These are phyloP conservation scores for Dolichomitus sp. DNA, from an alignment of 2,888 invertebrate species.

Conservation along the genomic window DNA sequence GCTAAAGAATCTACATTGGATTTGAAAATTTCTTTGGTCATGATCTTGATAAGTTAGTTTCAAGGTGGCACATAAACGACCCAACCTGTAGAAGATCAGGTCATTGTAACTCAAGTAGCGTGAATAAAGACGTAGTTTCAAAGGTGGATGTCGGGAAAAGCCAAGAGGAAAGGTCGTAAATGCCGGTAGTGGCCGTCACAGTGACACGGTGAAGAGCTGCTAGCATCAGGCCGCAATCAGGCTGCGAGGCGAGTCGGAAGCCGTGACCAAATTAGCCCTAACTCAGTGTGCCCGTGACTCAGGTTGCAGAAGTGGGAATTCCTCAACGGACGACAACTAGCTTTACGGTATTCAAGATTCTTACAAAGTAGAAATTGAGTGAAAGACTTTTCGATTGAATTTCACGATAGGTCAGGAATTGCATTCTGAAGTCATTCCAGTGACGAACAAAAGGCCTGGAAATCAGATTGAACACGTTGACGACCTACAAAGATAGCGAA, in stretches of 20 bases:
- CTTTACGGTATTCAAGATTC: slow-evolving; percentile 5
- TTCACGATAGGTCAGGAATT: not conserved
- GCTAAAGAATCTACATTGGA: not conserved
- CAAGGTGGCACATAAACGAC: not conserved
- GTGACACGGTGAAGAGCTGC: slow-evolving; percentile 29
- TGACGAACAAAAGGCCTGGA: not conserved
- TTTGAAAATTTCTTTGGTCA: not conserved
- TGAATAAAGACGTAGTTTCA: slow-evolving; percentile 16
- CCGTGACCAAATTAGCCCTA: slow-evolving; percentile 64
- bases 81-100: not conserved
- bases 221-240: not conserved
- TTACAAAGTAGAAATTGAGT: not conserved
- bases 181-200: slow-evolving; percentile 20
- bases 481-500: not conserved
- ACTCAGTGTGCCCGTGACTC: slow-evolving; percentile 55
- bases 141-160: slow-evolving; percentile 8
- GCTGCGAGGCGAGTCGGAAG: slow-evolving; percentile 24
- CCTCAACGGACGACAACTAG: slow-evolving; percentile 1
- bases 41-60: slow-evolving; percentile 1
- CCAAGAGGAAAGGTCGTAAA: slow-evolving; percentile 10
- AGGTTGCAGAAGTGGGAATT: slow-evolving; percentile 44
- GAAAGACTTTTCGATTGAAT: slow-evolving; percentile 14
- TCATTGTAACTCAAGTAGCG: slow-evolving; percentile 25
- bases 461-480: not conserved
- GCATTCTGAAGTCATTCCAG: not conserved